Evolutionary conservation across 2,797 vertebrate genomes (phyloP).

Genomic region (Gadopsis marmoratus): DNA sequence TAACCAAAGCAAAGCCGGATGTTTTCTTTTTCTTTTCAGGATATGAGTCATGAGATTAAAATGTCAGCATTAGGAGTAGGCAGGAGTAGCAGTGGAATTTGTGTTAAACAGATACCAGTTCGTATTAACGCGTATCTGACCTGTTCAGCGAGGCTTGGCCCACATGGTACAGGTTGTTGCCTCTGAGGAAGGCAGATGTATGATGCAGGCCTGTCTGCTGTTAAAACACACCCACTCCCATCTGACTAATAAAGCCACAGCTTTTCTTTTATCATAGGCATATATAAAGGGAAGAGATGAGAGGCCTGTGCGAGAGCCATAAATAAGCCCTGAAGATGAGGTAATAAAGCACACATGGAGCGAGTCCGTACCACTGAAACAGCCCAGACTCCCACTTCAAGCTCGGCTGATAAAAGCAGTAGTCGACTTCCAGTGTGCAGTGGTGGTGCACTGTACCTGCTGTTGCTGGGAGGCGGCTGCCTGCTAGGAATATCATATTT

Average conservation of each 20-base stretch:
- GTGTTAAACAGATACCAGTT: slow-evolving; percentile 38
- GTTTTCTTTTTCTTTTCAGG: not conserved
- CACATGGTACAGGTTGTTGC: slow-evolving; percentile 49
- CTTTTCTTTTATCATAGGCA: slow-evolving; percentile 79
- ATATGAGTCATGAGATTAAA: slow-evolving; percentile 33
- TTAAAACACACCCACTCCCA: slow-evolving; percentile 68
- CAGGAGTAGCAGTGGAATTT: slow-evolving; percentile 31
- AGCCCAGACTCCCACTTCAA: slow-evolving; percentile 55
- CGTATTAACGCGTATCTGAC: slow-evolving; percentile 15
- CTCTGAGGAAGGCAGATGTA: slow-evolving; percentile 52
- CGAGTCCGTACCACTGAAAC: slow-evolving; percentile 45
- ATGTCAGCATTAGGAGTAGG: slow-evolving; percentile 27
- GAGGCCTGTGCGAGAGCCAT: slow-evolving; percentile 62
- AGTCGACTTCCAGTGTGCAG: slow-evolving; percentile 42
- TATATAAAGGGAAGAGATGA: slow-evolving; percentile 77
- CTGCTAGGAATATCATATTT: slow-evolving; percentile 19
- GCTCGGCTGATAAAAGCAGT: slow-evolving; percentile 60
- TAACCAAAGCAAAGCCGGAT: slow-evolving; percentile 22
- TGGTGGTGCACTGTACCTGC: slow-evolving; percentile 29
- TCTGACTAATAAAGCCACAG: slow-evolving; percentile 73
- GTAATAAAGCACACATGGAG: slow-evolving; percentile 74
- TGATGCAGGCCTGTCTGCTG: slow-evolving; percentile 55
- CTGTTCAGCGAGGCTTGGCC: slow-evolving; percentile 28
- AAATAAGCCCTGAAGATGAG: slow-evolving; percentile 77
- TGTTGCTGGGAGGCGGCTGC: slow-evolving; percentile 30